Percentiles rank a stretch among this genome's conserved stretches.
phyloP scores from a whole-genome alignment of 2,888 invertebrate species.

The Amblyteles armatorius region DNA sequence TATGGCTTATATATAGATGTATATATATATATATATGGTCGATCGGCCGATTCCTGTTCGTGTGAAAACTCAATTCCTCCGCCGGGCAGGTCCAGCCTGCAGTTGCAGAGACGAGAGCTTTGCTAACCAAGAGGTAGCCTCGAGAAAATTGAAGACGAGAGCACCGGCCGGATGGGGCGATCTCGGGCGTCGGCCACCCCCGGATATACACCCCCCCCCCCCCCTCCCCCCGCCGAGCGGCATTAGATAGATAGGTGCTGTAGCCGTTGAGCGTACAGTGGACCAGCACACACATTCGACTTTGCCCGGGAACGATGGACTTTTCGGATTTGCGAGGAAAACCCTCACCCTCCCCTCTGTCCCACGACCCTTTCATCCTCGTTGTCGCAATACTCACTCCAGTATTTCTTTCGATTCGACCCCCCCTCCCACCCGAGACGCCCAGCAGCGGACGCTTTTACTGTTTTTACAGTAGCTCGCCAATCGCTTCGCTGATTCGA shows the following conservation, averaged over 20 bases:
- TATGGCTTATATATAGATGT: too few species aligned
- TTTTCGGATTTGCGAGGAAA: slow-evolving; percentile 19
- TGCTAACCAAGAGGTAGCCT: slow-evolving; percentile 34
- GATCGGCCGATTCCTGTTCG: slow-evolving; percentile 23
- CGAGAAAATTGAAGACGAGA: slow-evolving; percentile 57
- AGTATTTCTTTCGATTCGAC: background rate
- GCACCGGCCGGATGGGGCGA: background rate
- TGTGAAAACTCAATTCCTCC: slow-evolving; percentile 55
- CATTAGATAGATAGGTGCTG: background rate
- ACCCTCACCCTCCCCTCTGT: background rate
- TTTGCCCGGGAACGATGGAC: background rate
- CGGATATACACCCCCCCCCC: background rate
- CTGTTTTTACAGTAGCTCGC: background rate
- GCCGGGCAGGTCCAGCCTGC: slow-evolving; percentile 8
- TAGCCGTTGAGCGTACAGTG: background rate
- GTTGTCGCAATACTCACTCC: background rate
- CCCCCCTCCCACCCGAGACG: too few species aligned
- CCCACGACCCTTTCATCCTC: background rate
- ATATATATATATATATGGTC: background rate
- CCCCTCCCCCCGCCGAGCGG: background rate
- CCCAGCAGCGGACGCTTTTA: background rate
- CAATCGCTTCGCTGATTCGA: background rate
- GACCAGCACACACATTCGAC: slow-evolving; percentile 4
- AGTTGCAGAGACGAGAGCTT: slow-evolving; percentile 24
- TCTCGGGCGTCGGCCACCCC: background rate